phyloP scores from a whole-genome alignment of 1,140 invertebrate genomes.

The Ectropis grisescens region DNA sequence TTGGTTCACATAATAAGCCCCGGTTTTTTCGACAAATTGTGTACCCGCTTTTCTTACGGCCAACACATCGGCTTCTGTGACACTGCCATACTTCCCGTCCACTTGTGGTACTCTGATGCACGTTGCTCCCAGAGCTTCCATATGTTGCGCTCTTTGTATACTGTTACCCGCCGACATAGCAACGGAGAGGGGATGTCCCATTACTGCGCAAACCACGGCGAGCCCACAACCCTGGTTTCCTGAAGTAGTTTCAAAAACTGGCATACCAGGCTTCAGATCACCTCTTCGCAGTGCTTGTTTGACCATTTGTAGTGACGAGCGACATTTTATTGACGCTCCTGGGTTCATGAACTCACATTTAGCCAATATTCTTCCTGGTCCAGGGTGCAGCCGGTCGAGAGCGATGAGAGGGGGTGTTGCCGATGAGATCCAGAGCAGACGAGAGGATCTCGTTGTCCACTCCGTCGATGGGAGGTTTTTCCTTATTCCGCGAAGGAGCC shows the following conservation, averaged over 20 bases:
- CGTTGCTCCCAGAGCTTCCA: constrained; percentile 54
- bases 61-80: constrained; percentile 44
- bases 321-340: constrained; percentile 52
- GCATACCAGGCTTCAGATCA: constrained; percentile 31
- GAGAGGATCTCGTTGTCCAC: constrained; percentile 38
- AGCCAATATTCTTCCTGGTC: constrained; percentile 43
- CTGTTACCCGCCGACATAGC: constrained; percentile 57
- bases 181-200: constrained; percentile 43
- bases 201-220: constrained; percentile 49
- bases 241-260: constrained; percentile 51
- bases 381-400: constrained; percentile 41
- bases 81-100: constrained; percentile 52
- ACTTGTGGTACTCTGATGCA: constrained; percentile 51
- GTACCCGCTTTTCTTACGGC: constrained; percentile 37
- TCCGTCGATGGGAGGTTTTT: no score
- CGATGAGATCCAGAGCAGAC: constrained; percentile 52
- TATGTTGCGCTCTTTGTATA: constrained; percentile 46
- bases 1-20: constrained; percentile 52
- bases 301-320: constrained; percentile 51
- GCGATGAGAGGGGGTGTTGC: constrained; percentile 53
- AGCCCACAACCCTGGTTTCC: constrained; percentile 57
- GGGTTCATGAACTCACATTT: constrained; percentile 64
- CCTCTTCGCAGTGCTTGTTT: constrained; percentile 30
- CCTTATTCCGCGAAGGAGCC: constrained; percentile 6
- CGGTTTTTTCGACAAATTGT: constrained; percentile 30